Percentiles rank a stretch among this genome's conserved stretches.
Conservation (phyloP, 2,888 invertebrate genomes). For the Nephrotoma flavescens region DNA sequence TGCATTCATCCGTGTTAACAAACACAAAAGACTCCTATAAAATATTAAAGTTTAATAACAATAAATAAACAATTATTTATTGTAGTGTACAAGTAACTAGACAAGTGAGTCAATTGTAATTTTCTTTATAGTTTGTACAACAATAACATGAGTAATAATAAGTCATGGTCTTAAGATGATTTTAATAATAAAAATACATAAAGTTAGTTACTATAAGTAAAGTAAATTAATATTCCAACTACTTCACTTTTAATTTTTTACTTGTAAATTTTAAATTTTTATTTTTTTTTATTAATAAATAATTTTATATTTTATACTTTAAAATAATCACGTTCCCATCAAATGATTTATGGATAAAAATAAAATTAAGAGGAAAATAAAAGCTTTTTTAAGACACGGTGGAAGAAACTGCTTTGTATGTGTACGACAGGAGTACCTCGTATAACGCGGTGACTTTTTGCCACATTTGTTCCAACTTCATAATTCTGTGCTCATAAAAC, state of each 20-base stretch:
- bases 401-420: background rate
- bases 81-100: background rate
- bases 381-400: background rate
- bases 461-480: too few relatives aligned
- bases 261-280: background rate
- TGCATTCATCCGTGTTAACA: background rate
- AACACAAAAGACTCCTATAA: background rate
- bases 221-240: background rate
- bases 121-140: background rate
- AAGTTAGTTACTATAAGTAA: background rate
- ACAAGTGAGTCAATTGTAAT: background rate
- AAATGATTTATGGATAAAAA: conserved; percentile 3
- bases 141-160: background rate
- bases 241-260: conserved; percentile 1
- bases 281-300: background rate
- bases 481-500: too few relatives aligned
- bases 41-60: background rate
- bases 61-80: background rate
- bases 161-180: conserved; percentile 2
- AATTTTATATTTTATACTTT: background rate
- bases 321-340: conserved; percentile 4
- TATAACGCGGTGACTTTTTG: too few relatives aligned
- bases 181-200: background rate
- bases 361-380: background rate
- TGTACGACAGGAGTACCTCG: too few relatives aligned